phyloP scores from a whole-genome alignment of 1,140 invertebrate genomes.

The Belonocnema kinseyi region DNA sequence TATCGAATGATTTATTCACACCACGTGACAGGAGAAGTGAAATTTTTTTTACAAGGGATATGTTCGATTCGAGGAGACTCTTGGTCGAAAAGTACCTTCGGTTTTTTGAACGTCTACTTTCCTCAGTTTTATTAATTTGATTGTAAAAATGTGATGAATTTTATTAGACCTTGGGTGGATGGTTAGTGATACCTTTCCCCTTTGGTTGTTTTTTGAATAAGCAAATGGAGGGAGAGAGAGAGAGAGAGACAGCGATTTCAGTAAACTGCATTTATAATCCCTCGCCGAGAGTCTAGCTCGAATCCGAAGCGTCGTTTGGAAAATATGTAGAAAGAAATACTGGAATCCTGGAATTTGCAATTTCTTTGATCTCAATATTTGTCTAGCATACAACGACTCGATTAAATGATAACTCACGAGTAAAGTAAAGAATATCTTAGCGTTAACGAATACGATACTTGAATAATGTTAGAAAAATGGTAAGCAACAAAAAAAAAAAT shows the following conservation, averaged over 20 bases:
- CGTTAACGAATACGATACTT: constrained; percentile 53
- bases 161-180: not conserved
- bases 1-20: constrained; percentile 4
- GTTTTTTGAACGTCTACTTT: constrained; percentile 23
- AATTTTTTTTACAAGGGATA: constrained; percentile 19
- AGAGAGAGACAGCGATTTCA: constrained; percentile 13
- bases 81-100: constrained; percentile 15
- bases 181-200: not conserved
- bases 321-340: not conserved
- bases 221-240: not conserved
- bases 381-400: constrained; percentile 73
- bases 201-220: not conserved
- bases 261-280: constrained; percentile 25
- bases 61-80: constrained; percentile 10
- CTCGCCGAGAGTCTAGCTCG: not conserved
- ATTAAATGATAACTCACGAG: constrained; percentile 62
- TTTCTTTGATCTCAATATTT: constrained; percentile 76
- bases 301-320: constrained; percentile 14
- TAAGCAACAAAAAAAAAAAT: constrained; percentile 39
- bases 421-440: constrained; percentile 62
- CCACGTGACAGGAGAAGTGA: not conserved
- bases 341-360: constrained; percentile 63
- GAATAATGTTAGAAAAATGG: constrained; percentile 51
- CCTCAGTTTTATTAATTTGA: not conserved
- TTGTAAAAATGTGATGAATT: not conserved